phyloP scores from a whole-genome alignment of 1,140 invertebrate genomes.

The Yoshiicerus persimilis region DNA sequence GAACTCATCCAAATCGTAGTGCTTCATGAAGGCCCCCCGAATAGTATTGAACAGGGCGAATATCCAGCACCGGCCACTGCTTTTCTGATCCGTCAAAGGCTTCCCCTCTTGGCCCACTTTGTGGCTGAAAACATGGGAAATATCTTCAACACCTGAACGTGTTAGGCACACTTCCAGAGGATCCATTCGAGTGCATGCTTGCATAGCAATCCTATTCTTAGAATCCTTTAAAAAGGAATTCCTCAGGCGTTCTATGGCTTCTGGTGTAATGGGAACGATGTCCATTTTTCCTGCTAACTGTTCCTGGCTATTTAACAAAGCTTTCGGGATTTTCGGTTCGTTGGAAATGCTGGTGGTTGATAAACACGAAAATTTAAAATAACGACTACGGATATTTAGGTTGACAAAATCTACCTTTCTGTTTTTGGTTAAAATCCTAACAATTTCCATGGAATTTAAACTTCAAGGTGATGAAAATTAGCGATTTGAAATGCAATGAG shows the following conservation, averaged over 20 bases:
- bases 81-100: conserved; percentile 84
- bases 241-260: conserved; percentile 51
- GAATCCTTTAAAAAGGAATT: conserved; percentile 67
- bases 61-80: conserved; percentile 83
- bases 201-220: conserved; percentile 77
- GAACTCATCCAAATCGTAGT: conserved; percentile 81
- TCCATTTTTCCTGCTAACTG: no score
- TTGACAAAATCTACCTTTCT: no score
- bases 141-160: conserved; percentile 64
- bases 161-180: conserved; percentile 74
- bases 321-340: no score
- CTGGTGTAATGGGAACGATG: background rate
- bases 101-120: conserved; percentile 83
- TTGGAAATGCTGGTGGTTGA: no score
- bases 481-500: no score
- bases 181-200: conserved; percentile 75
- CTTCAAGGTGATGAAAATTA: no score
- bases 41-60: conserved; percentile 86
- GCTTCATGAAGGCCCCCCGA: conserved; percentile 80
- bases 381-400: no score
- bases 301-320: no score
- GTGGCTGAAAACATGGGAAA: conserved; percentile 75
- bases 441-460: no score
- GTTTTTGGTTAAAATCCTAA: no score
- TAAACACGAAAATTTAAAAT: no score